Evolutionary conservation across 64 coral and sea anemone species (phyloP).

Genomic region (Hydrozoanthus tunicans): DNA sequence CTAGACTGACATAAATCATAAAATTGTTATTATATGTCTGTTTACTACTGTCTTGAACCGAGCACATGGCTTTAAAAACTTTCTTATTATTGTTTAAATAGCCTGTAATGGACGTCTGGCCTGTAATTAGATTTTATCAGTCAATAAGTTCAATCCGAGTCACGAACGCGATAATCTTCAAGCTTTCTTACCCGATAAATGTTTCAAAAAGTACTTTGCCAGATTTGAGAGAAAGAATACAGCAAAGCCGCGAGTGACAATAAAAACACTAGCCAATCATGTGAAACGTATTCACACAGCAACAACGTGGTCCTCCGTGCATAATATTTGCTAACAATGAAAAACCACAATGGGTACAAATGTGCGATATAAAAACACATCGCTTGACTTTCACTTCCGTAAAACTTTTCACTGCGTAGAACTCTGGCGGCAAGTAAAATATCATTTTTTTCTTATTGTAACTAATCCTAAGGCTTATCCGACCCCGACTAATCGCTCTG

Average conservation of each 20-base stretch:
- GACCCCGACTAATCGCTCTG: background rate
- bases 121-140: background rate
- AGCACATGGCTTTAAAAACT: slow-evolving; percentile 26
- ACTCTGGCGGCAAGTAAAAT: background rate
- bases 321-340: background rate
- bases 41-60: background rate
- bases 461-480: background rate
- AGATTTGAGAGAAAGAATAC: background rate
- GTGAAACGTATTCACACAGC: background rate
- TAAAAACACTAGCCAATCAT: slow-evolving; percentile 19
- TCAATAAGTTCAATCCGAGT: background rate
- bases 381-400: background rate
- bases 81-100: slow-evolving; percentile 10
- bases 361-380: background rate
- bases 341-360: background rate
- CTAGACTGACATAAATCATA: background rate
- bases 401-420: background rate
- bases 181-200: background rate
- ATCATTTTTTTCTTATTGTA: background rate
- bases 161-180: background rate
- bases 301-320: slow-evolving; percentile 18
- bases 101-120: background rate
- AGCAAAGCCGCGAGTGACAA: background rate
- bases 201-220: background rate
- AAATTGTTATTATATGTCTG: background rate